phyloP scores from a whole-genome alignment of 2,113 vertebrate genomes.

The Chamaea fasciata region DNA sequence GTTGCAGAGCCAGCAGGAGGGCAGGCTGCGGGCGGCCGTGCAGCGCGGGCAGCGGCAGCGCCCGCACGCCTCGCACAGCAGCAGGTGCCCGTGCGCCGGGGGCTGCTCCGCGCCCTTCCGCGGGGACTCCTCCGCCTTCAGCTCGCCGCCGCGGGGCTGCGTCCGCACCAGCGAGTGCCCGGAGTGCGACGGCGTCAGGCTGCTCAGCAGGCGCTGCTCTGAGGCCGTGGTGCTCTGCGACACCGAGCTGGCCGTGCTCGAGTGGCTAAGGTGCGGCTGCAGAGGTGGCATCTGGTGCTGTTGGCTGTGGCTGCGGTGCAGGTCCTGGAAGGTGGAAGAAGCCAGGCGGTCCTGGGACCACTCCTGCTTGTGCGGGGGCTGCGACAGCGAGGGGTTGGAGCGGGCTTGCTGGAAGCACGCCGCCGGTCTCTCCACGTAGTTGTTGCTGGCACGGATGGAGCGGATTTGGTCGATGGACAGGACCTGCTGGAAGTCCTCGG shows the following conservation, averaged over 20 bases:
- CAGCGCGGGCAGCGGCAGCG: conserved; percentile 91
- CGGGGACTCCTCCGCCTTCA: conserved; percentile 75
- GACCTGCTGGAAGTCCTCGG: conserved; percentile 86
- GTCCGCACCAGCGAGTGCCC: conserved; percentile 79
- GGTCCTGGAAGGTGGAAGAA: conserved; percentile 64
- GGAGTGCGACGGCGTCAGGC: conserved; percentile 85
- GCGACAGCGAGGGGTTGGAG: conserved; percentile 79
- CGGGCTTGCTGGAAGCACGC: conserved; percentile 70
- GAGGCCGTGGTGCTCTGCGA: conserved; percentile 91
- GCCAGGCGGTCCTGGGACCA: conserved; percentile 67
- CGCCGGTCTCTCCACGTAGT: conserved; percentile 93
- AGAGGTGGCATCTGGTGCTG: conserved; percentile 79
- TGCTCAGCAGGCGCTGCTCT: conserved; percentile 89
- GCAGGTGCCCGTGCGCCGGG: conserved; percentile 74
- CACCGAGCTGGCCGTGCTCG: conserved; percentile 93
- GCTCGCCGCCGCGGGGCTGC: conserved; percentile 81
- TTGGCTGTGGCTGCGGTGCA: conserved; percentile 87
- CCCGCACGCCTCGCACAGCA: conserved; percentile 92
- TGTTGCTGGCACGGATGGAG: conserved; percentile 90
- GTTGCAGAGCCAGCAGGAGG: conserved; percentile 93
- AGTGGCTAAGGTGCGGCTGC: conserved; percentile 86
- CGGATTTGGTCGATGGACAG: conserved; percentile 94
- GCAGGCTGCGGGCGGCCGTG: conserved; percentile 83
- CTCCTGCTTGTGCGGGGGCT: conserved; percentile 71
- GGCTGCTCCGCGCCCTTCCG: conserved; percentile 74